phyloP scores from a whole-genome alignment of 2,888 invertebrate genomes.

The Calameuta filiformis region DNA sequence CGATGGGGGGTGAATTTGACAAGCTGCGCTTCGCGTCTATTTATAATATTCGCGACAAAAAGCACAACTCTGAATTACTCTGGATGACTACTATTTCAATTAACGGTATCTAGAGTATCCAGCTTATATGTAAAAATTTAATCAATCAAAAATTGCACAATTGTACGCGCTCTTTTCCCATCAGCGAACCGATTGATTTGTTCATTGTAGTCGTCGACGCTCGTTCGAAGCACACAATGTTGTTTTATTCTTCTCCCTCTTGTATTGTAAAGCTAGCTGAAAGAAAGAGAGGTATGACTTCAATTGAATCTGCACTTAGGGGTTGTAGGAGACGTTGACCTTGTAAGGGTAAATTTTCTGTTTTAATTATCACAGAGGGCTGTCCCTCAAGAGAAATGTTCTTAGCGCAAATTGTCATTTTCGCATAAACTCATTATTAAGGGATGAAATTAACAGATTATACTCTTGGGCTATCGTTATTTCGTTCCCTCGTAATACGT shows the following conservation, averaged over 20 bases:
- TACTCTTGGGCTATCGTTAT: background rate
- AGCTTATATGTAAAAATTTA: background rate
- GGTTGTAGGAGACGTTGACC: background rate
- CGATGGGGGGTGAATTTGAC: conserved; percentile 28
- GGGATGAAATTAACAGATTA: background rate
- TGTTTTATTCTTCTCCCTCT: background rate
- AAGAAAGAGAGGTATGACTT: background rate
- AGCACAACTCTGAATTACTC: conserved; percentile 7
- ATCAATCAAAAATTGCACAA: background rate
- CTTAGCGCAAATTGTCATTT: background rate
- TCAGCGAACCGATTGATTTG: background rate
- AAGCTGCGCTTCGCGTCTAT: conserved; percentile 23
- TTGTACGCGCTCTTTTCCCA: background rate
- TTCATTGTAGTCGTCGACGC: background rate
- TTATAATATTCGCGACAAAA: conserved; percentile 18
- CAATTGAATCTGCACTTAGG: background rate
- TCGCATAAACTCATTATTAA: background rate
- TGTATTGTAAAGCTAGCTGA: background rate
- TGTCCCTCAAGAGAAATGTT: background rate
- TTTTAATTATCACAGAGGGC: background rate
- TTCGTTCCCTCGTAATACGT: background rate
- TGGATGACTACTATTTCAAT: background rate
- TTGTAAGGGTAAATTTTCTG: background rate
- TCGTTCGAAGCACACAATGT: conserved; percentile 11
- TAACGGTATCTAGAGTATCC: background rate